These are phyloP conservation scores for Embiotoca jacksoni DNA, from an alignment of 2,113 vertebrate genomes.

Conservation along the genomic window DNA sequence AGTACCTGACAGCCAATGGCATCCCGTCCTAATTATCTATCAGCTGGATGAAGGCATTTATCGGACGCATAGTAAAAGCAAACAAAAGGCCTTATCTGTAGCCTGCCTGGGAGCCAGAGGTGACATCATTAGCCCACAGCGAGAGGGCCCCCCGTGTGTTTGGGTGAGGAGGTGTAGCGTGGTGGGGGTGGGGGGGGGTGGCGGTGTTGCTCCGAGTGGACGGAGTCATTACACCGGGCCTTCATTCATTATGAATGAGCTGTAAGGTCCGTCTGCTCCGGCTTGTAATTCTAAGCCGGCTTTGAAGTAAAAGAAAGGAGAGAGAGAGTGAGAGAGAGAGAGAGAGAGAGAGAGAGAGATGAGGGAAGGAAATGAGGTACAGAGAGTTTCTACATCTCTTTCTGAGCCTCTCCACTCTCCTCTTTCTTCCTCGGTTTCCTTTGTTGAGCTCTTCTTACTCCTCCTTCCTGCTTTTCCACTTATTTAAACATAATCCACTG, in stretches of 20 bases:
- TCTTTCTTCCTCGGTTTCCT: neutral
- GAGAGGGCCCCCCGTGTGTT: slow-evolving; percentile 18
- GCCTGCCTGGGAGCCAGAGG: slow-evolving; percentile 47
- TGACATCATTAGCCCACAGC: slow-evolving; percentile 74
- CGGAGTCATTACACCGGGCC: slow-evolving; percentile 69
- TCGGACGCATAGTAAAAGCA: slow-evolving; percentile 60
- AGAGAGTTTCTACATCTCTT: slow-evolving; percentile 5
- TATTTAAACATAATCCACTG: slow-evolving; percentile 1
- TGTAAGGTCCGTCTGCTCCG: slow-evolving; percentile 56
- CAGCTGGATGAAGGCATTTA: slow-evolving; percentile 57
- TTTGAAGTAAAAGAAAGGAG: slow-evolving; percentile 71
- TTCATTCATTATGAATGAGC: slow-evolving; percentile 79
- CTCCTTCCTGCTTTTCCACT: neutral
- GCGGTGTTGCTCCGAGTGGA: slow-evolving; percentile 55
- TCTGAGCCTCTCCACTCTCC: neutral
- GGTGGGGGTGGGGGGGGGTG: slow-evolving; percentile 3
- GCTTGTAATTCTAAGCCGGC: slow-evolving; percentile 64
- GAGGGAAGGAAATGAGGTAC: slow-evolving; percentile 7
- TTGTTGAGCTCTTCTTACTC: neutral
- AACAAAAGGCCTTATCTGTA: slow-evolving; percentile 48
- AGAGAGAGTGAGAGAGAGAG: slow-evolving; percentile 12
- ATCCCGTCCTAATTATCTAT: slow-evolving; percentile 50
- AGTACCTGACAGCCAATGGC: slow-evolving; percentile 22
- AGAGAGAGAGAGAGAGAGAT: slow-evolving; percentile 11
- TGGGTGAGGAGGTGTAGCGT: slow-evolving; percentile 11